These are phyloP conservation scores for Australoheros facetus DNA, from an alignment of 2,797 vertebrate species.

Conservation along the genomic window DNA sequence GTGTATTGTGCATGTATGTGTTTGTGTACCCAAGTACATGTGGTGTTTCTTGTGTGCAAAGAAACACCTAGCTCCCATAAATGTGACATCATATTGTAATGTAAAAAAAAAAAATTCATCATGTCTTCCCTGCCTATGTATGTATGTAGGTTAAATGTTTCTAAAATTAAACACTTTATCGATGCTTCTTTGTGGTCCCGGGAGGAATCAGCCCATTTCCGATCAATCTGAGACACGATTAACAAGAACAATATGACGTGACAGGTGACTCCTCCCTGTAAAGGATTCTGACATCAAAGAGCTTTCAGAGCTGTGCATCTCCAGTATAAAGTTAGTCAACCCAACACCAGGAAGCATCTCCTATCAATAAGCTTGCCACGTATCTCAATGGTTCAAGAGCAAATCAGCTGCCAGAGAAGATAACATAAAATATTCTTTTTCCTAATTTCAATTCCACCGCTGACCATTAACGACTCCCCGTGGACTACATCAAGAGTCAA, in stretches of 20 bases:
- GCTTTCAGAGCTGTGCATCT: slow-evolving; percentile 22
- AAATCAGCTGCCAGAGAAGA: slow-evolving; percentile 33
- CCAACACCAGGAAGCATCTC: slow-evolving; percentile 29
- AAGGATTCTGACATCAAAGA: slow-evolving; percentile 58
- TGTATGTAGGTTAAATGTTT: slow-evolving; percentile 11
- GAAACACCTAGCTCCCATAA: neutral
- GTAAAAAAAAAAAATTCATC: neutral
- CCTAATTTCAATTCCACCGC: slow-evolving; percentile 30
- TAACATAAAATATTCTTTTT: slow-evolving; percentile 30
- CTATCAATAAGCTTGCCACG: slow-evolving; percentile 9
- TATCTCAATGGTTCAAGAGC: slow-evolving; percentile 13
- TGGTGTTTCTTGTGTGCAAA: neutral
- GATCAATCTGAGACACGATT: slow-evolving; percentile 49
- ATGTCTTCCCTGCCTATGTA: slow-evolving; percentile 7
- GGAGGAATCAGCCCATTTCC: slow-evolving; percentile 50
- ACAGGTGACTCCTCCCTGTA: slow-evolving; percentile 36
- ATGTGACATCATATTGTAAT: neutral
- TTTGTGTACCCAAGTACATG: neutral
- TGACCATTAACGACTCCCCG: slow-evolving; percentile 38
- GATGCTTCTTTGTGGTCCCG: slow-evolving; percentile 19
- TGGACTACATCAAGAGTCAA: slow-evolving; percentile 30
- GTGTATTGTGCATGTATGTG: slow-evolving; percentile 10
- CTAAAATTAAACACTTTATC: slow-evolving; percentile 22
- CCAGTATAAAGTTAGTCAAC: slow-evolving; percentile 36
- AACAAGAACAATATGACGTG: slow-evolving; percentile 54